Percentiles rank a stretch among this genome's conserved stretches.
Evolutionary conservation across 2,888 invertebrate genomes (phyloP).

Genomic region (Doris montereyensis): DNA sequence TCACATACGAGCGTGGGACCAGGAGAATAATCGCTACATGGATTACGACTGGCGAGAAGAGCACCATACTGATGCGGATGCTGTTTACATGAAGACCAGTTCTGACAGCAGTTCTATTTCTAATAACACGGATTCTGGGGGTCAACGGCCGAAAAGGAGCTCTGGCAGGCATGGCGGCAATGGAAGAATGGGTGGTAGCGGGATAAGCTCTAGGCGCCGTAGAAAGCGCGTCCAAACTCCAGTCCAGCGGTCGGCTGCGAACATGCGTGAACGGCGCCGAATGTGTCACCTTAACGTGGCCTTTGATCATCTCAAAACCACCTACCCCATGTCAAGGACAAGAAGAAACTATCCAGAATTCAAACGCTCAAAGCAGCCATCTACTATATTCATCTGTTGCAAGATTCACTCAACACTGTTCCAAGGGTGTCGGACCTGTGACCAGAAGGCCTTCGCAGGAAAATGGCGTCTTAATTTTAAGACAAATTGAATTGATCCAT

Average conservation of each 20-base stretch:
- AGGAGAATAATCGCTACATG: constrained; percentile 32
- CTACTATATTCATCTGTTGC: constrained; percentile 97
- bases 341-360: constrained; percentile 66
- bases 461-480: too few species aligned
- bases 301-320: constrained; percentile 63
- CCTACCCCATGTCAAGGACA: constrained; percentile 68
- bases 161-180: too few species aligned
- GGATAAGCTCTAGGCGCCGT: background rate
- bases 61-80: too few species aligned
- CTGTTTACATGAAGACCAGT: too few species aligned
- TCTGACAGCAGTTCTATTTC: too few species aligned
- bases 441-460: too few species aligned
- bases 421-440: too few species aligned
- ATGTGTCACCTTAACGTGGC: constrained; percentile 68
- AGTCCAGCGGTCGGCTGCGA: constrained; percentile 65
- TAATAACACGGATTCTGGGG: background rate
- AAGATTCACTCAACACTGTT: constrained; percentile 77
- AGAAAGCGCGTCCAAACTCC: constrained; percentile 62
- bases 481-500: too few species aligned
- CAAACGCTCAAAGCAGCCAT: constrained; percentile 95
- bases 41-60: constrained; percentile 9
- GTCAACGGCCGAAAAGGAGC: too few species aligned
- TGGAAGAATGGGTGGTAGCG: background rate
- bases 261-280: constrained; percentile 62
- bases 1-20: constrained; percentile 28